Conservation (phyloP, 2,888 invertebrate species). For the Sylvicola cinctus region DNA sequence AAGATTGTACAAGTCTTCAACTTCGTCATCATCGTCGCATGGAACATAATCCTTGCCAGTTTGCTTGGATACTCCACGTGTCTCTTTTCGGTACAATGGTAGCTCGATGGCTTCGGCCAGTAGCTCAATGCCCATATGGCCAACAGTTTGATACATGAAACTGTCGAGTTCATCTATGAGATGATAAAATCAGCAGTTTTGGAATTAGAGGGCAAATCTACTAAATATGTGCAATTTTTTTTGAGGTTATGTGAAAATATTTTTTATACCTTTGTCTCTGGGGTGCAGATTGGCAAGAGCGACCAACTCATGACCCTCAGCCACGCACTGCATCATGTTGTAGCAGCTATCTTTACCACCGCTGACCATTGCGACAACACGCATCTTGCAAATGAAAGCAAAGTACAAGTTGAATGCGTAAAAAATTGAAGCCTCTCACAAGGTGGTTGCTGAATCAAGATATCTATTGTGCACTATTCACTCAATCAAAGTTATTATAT, state of each 20-base stretch:
- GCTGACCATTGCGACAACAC: conserved; percentile 75
- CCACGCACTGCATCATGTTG: conserved; percentile 95
- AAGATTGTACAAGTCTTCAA: conserved; percentile 84
- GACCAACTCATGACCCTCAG: conserved; percentile 81
- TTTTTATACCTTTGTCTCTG: conserved; percentile 44
- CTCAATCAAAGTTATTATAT: too few relatives aligned
- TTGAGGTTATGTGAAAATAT: conserved; percentile 1
- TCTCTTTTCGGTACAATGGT: conserved; percentile 70
- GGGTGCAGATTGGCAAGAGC: conserved; percentile 92
- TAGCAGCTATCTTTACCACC: conserved; percentile 99
- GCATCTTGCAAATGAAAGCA: conserved; percentile 58
- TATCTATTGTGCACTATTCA: too few relatives aligned
- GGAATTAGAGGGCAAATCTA: not conserved
- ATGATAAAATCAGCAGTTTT: conserved; percentile 2
- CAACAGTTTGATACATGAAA: conserved; percentile 99
- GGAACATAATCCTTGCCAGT: conserved; percentile 59
- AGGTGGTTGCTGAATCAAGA: too few relatives aligned
- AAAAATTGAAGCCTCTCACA: too few relatives aligned
- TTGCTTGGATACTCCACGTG: conserved; percentile 65
- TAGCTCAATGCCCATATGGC: conserved; percentile 79
- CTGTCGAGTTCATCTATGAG: conserved; percentile 75
- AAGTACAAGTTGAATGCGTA: too few relatives aligned
- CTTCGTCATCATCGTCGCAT: conserved; percentile 77
- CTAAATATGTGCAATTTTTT: not conserved
- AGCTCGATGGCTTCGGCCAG: conserved; percentile 88